phyloP scores from a whole-genome alignment of 37 sponge, comb jelly and placozoan genomes.

The Ianthella basta region DNA sequence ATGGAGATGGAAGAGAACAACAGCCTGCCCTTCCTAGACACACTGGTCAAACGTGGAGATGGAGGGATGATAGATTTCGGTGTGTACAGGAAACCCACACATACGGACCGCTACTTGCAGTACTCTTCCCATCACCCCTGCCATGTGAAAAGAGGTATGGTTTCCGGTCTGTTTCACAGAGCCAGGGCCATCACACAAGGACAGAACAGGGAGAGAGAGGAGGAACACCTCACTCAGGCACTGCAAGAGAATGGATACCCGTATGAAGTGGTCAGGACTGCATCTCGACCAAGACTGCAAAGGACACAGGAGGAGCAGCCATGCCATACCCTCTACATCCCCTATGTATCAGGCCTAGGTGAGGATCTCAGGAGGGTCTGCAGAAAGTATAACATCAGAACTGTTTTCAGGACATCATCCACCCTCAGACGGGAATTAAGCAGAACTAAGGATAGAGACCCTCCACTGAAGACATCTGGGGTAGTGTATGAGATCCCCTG shows the following conservation, averaged over 20 bases:
- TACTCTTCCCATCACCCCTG: neutral
- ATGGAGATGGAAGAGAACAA: constrained; percentile 3
- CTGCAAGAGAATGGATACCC: constrained; percentile 33
- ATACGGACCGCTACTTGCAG: constrained; percentile 17
- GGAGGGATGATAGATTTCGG: neutral
- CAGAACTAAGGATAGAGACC: constrained; percentile 23
- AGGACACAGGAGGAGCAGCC: neutral
- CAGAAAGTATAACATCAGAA: neutral
- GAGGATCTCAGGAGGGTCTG: constrained; percentile 12
- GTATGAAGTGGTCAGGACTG: neutral
- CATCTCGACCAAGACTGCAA: neutral
- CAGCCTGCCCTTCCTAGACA: constrained; percentile 27
- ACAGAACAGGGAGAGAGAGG: neutral
- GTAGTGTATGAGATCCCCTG: constrained; percentile 37
- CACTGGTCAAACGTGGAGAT: neutral
- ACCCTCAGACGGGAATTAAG: constrained; percentile 18
- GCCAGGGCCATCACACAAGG: constrained; percentile 24
- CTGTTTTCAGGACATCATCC: constrained; percentile 7
- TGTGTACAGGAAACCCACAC: constrained; percentile 13
- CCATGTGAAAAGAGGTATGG: constrained; percentile 9
- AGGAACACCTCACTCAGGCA: neutral
- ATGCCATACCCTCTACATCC: constrained; percentile 5
- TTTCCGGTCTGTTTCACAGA: neutral
- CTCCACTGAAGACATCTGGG: neutral
- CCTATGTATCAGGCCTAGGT: neutral